phyloP scores from a whole-genome alignment of 2,888 invertebrate genomes.

The Eretmocerus hayati region DNA sequence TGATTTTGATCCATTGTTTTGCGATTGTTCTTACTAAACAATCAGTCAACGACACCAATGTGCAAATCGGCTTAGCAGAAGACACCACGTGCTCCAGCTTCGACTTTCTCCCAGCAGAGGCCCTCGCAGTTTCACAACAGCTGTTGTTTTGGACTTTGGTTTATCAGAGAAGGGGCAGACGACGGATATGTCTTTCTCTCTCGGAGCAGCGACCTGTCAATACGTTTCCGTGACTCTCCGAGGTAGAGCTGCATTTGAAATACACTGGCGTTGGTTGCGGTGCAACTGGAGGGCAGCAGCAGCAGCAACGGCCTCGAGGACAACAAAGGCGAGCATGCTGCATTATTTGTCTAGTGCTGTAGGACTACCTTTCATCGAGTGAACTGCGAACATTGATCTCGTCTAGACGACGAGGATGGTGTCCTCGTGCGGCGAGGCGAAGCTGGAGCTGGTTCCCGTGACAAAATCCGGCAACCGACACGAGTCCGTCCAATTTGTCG shows the following conservation, averaged over 20 bases:
- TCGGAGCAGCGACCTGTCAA: slow-evolving; percentile 20
- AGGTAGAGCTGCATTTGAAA: not conserved
- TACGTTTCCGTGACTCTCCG: slow-evolving; percentile 7
- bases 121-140: too few relatives aligned
- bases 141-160: too few relatives aligned
- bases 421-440: slow-evolving; percentile 36
- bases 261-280: not conserved
- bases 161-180: too few relatives aligned
- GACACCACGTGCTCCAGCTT: too few relatives aligned
- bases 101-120: too few relatives aligned
- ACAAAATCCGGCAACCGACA: not conserved
- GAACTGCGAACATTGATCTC: not conserved
- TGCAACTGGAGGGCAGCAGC: not conserved
- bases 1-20: too few relatives aligned
- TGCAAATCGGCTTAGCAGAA: not conserved
- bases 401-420: slow-evolving; percentile 28
- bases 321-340: too few relatives aligned
- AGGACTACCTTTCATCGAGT: too few relatives aligned
- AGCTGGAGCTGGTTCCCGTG: slow-evolving; percentile 36
- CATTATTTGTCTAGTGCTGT: too few relatives aligned
- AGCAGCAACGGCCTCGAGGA: not conserved
- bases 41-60: too few relatives aligned
- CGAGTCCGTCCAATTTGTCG: slow-evolving; percentile 49
- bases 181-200: too few relatives aligned
- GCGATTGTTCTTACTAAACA: too few relatives aligned